These are phyloP conservation scores for Pseudomyrmex cubaensis DNA, from an alignment of 1,140 invertebrate species.

Conservation along the genomic window DNA sequence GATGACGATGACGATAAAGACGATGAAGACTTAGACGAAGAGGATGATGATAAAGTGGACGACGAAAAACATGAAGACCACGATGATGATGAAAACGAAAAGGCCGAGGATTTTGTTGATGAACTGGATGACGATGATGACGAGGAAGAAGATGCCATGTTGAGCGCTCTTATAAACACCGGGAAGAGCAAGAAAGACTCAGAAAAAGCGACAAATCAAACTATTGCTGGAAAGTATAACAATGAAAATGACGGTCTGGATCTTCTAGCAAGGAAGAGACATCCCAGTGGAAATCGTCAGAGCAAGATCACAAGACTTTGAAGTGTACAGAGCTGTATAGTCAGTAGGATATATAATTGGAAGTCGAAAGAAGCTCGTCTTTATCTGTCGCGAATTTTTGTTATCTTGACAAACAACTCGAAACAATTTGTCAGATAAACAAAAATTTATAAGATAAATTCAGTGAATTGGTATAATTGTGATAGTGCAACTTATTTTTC, in stretches of 20 bases:
- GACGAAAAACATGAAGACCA: slow-evolving; percentile 58
- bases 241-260: slow-evolving; percentile 77
- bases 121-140: slow-evolving; percentile 74
- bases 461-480: slow-evolving; percentile 14
- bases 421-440: neutral
- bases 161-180: slow-evolving; percentile 75
- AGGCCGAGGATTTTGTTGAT: slow-evolving; percentile 64
- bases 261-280: slow-evolving; percentile 75
- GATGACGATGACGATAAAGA: slow-evolving; percentile 67
- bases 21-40: slow-evolving; percentile 61
- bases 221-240: slow-evolving; percentile 71
- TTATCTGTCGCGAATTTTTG: slow-evolving; percentile 17
- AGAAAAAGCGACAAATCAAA: slow-evolving; percentile 63
- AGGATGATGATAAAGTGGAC: slow-evolving; percentile 66
- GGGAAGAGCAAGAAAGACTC: slow-evolving; percentile 74
- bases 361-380: slow-evolving; percentile 3
- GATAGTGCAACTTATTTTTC: slow-evolving; percentile 24
- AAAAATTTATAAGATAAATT: neutral
- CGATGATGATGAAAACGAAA: slow-evolving; percentile 67
- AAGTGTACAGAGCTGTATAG: slow-evolving; percentile 1
- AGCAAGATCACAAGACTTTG: slow-evolving; percentile 81
- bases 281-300: slow-evolving; percentile 59
- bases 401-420: neutral
- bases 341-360: slow-evolving; percentile 32
- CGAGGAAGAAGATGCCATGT: slow-evolving; percentile 76